These are phyloP conservation scores for Misgurnus anguillicaudatus DNA, from an alignment of 2,113 vertebrate genomes.

Conservation along the genomic window DNA sequence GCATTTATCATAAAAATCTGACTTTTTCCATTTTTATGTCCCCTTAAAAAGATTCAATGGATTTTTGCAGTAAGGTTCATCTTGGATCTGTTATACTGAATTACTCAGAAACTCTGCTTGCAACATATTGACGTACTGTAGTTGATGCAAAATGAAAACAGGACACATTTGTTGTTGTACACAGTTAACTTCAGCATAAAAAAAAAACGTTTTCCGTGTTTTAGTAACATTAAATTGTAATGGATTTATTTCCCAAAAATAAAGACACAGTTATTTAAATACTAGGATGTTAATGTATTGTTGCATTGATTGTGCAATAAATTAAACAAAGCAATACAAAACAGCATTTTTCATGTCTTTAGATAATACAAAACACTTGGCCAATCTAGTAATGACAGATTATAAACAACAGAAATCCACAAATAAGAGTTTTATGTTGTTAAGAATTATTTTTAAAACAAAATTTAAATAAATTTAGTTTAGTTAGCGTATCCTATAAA, in stretches of 20 bases:
- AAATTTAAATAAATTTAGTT: not conserved
- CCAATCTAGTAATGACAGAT: not conserved
- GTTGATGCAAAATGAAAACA: not conserved
- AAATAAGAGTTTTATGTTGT: not conserved
- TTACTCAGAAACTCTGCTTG: too few relatives aligned
- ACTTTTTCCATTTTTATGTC: too few relatives aligned
- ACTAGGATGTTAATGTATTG: not conserved
- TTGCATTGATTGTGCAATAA: constrained; percentile 31
- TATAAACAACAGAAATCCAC: not conserved
- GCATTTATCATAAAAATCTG: too few relatives aligned
- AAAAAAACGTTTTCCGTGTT: not conserved
- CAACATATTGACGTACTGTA: not conserved
- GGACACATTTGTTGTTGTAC: not conserved
- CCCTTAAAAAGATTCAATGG: too few relatives aligned
- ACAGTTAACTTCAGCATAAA: not conserved
- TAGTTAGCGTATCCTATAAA: too few relatives aligned
- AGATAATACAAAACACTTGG: constrained; percentile 1
- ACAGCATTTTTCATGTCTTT: not conserved
- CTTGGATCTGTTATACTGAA: too few relatives aligned
- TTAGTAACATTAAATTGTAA: constrained; percentile 18
- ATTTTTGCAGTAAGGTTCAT: too few relatives aligned
- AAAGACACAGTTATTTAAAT: constrained; percentile 12
- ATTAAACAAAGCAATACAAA: constrained; percentile 12
- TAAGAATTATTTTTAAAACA: constrained; percentile 24
- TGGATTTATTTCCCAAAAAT: not conserved